A percentile compares a stretch with the other conserved stretches of the same genome.
phyloP scores from a whole-genome alignment of 2,888 invertebrate genomes.

The Synergus gifuensis region DNA sequence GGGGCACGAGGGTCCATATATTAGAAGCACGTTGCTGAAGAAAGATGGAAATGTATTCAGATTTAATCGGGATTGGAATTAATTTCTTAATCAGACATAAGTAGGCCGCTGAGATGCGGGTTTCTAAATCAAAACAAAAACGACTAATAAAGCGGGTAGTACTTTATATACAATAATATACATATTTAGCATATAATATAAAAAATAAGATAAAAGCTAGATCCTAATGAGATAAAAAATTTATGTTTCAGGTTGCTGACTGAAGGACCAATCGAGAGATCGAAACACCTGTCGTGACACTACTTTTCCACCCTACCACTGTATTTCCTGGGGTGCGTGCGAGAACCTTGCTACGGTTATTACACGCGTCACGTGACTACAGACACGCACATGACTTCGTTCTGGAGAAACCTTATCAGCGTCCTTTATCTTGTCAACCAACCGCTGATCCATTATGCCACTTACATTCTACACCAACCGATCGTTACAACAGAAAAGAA shows the following conservation, averaged over 20 bases:
- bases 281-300: slow-evolving; percentile 46
- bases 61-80: slow-evolving; percentile 36
- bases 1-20: slow-evolving; percentile 41
- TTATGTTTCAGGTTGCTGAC: slow-evolving; percentile 53
- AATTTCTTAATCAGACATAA: slow-evolving; percentile 38
- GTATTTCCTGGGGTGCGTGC: slow-evolving; percentile 68
- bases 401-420: slow-evolving; percentile 70
- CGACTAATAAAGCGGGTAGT: neutral
- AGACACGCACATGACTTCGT: slow-evolving; percentile 72
- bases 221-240: slow-evolving; percentile 29
- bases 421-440: slow-evolving; percentile 75
- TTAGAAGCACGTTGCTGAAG: slow-evolving; percentile 32
- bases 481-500: neutral
- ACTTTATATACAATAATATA: neutral
- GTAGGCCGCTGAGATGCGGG: slow-evolving; percentile 21
- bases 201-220: slow-evolving; percentile 54
- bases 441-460: slow-evolving; percentile 71
- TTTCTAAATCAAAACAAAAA: slow-evolving; percentile 18
- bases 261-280: slow-evolving; percentile 35
- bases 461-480: slow-evolving; percentile 57
- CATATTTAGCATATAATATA: neutral
- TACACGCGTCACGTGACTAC: slow-evolving; percentile 75
- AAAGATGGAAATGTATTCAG: slow-evolving; percentile 37
- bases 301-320: slow-evolving; percentile 38
- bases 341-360: slow-evolving; percentile 74